Evolutionary conservation across 2,888 invertebrate species (phyloP).

Genomic region (Eristalis pertinax): DNA sequence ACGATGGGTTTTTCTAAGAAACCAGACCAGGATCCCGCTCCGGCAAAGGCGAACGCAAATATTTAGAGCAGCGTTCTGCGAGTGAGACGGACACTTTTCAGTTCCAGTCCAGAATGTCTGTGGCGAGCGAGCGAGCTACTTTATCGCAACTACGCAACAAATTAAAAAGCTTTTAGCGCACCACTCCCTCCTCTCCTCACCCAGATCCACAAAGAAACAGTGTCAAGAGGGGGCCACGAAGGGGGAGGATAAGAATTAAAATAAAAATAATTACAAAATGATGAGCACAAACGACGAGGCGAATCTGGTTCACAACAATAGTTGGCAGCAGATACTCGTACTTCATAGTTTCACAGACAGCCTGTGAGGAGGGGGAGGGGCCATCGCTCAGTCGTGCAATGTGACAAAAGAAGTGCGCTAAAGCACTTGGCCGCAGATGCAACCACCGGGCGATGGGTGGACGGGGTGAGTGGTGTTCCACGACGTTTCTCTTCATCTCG

Average conservation of each 20-base stretch:
- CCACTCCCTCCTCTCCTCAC: constrained; percentile 25
- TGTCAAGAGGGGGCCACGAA: neutral
- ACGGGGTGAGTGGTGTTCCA: neutral
- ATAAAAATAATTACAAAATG: constrained; percentile 59
- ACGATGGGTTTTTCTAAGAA: neutral
- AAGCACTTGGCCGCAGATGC: neutral
- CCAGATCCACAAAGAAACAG: constrained; percentile 13
- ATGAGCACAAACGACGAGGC: constrained; percentile 28
- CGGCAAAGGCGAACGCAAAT: neutral
- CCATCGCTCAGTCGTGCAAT: neutral
- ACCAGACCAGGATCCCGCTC: neutral
- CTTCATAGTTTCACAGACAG: neutral
- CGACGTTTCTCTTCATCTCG: neutral
- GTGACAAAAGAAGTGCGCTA: neutral
- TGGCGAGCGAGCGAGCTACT: constrained; percentile 30
- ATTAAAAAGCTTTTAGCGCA: constrained; percentile 69
- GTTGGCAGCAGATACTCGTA: neutral
- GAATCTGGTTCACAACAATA: constrained; percentile 58
- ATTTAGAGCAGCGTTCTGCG: constrained; percentile 5
- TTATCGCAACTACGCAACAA: constrained; percentile 53
- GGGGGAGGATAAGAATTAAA: constrained; percentile 2
- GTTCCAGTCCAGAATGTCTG: constrained; percentile 45
- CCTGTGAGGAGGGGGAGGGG: neutral
- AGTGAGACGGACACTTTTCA: constrained; percentile 16
- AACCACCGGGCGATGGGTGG: neutral